A percentile compares a stretch with the other conserved stretches of the same genome.
These are phyloP conservation scores for Cyclura pinguis DNA, from an alignment of 2,797 vertebrate genomes.

Conservation along the genomic window DNA sequence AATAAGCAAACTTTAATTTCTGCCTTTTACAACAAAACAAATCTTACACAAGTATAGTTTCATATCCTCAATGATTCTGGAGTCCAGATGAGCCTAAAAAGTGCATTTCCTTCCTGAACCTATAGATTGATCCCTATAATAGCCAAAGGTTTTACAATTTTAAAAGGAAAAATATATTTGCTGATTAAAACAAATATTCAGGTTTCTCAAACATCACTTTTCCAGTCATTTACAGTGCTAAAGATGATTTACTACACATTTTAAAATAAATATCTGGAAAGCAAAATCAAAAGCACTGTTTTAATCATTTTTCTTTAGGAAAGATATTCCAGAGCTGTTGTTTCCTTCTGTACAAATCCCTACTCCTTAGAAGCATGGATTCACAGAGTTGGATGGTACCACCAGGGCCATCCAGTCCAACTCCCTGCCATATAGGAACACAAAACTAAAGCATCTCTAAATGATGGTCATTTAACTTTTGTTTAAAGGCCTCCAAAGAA, in stretches of 20 bases:
- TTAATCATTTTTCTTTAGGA: background rate
- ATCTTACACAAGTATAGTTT: slow-evolving; percentile 50
- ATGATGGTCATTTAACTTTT: too few species aligned
- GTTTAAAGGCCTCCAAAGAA: too few species aligned
- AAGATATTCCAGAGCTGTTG: background rate
- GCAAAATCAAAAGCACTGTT: background rate
- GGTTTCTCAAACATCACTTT: background rate
- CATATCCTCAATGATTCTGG: slow-evolving; percentile 30
- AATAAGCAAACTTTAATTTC: background rate
- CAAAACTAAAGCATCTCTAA: too few species aligned
- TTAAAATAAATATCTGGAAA: background rate
- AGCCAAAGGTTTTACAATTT: background rate
- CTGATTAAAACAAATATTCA: background rate
- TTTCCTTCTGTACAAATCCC: background rate
- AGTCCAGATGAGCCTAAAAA: slow-evolving; percentile 41
- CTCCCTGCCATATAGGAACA: too few species aligned
- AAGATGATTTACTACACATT: background rate
- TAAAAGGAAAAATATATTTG: background rate
- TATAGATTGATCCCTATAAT: background rate
- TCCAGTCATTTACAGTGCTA: background rate
- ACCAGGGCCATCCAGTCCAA: too few species aligned
- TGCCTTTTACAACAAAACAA: background rate
- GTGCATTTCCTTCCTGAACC: background rate
- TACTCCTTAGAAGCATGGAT: background rate
- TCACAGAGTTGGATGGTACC: too few species aligned